Conservation (phyloP, 1,140 invertebrate species). For the Sesamia nonagrioides region DNA sequence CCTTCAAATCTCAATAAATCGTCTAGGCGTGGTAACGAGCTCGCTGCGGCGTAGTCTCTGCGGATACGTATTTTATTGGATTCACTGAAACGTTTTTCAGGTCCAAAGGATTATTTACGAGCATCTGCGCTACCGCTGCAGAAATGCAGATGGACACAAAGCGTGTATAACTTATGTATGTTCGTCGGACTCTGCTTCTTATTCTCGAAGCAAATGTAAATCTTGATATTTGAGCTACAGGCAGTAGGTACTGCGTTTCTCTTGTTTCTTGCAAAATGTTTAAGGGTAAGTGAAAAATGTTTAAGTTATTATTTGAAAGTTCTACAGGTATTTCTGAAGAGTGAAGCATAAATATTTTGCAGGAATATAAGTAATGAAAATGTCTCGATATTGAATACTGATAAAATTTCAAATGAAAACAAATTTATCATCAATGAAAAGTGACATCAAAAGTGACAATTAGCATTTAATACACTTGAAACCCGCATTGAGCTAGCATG, state of each 20-base stretch:
- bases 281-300: too few species aligned
- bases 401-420: too few species aligned
- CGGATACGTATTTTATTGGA: constrained; percentile 88
- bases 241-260: background rate
- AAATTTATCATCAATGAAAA: too few species aligned
- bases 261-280: constrained; percentile 18
- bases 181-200: constrained; percentile 19
- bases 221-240: constrained; percentile 24
- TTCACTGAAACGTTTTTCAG: constrained; percentile 87
- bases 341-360: background rate
- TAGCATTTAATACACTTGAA: too few species aligned
- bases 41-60: constrained; percentile 86
- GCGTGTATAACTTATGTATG: constrained; percentile 42
- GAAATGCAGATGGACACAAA: constrained; percentile 82
- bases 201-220: constrained; percentile 35
- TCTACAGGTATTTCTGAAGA: background rate
- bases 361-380: background rate
- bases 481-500: too few species aligned
- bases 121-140: constrained; percentile 81
- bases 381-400: too few species aligned
- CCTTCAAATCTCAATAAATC: constrained; percentile 87
- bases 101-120: constrained; percentile 87
- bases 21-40: constrained; percentile 87
- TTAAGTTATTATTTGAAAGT: background rate
- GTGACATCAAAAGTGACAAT: too few species aligned